Evolutionary conservation across 2,113 vertebrate genomes (phyloP).

Genomic region (Syngnathus floridae): DNA sequence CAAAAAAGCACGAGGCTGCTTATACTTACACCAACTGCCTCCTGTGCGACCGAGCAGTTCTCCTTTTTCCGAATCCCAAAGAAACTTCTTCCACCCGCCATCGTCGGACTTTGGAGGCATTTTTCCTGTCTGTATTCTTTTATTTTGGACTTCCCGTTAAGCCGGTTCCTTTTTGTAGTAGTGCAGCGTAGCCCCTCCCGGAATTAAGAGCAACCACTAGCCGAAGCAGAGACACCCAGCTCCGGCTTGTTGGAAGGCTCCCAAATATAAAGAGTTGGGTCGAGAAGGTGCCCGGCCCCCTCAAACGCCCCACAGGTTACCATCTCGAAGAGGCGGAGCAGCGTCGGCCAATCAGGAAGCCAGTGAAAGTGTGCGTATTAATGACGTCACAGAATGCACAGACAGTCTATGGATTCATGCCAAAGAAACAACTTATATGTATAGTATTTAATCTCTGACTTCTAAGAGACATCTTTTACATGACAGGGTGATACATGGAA

Average conservation of each 20-base stretch:
- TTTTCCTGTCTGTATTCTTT: conserved; percentile 18
- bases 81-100: conserved; percentile 83
- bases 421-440: neutral
- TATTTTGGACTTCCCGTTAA: conserved; percentile 9
- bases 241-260: conserved; percentile 16
- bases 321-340: conserved; percentile 32
- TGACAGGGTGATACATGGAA: neutral
- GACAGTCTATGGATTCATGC: conserved; percentile 15
- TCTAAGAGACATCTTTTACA: neutral
- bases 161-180: conserved; percentile 5
- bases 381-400: conserved; percentile 33
- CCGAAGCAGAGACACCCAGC: conserved; percentile 53
- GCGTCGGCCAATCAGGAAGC: conserved; percentile 45
- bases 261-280: conserved; percentile 60
- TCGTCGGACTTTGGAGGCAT: conserved; percentile 75
- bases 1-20: conserved; percentile 26
- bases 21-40: conserved; percentile 84
- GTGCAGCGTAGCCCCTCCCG: conserved; percentile 13
- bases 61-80: conserved; percentile 85
- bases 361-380: conserved; percentile 20
- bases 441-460: neutral
- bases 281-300: conserved; percentile 49
- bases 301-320: conserved; percentile 41
- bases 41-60: conserved; percentile 84
- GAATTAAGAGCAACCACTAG: conserved; percentile 13